Evolutionary conservation across 2,888 invertebrate genomes (phyloP).

Genomic region (Agonopterix subpropinquella): DNA sequence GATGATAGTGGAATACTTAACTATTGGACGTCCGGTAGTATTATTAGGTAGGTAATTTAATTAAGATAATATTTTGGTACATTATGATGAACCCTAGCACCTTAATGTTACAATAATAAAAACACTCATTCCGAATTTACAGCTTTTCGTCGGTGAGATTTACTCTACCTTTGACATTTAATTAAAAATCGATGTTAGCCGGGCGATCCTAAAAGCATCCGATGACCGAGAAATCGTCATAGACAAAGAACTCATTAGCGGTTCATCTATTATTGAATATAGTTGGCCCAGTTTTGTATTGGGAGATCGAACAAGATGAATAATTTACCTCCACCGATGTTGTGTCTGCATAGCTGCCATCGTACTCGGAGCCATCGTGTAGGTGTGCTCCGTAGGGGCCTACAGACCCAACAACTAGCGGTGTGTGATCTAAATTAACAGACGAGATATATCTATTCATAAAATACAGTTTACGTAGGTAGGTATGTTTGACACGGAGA

Average conservation of each 20-base stretch:
- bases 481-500: too few relatives aligned
- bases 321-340: slow-evolving; percentile 73
- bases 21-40: too few relatives aligned
- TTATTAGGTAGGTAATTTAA: too few relatives aligned
- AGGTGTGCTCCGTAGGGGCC: slow-evolving; percentile 95
- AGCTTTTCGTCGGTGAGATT: slow-evolving; percentile 31
- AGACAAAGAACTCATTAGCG: slow-evolving; percentile 28
- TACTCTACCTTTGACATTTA: slow-evolving; percentile 33
- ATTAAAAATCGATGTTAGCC: slow-evolving; percentile 33
- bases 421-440: slow-evolving; percentile 38
- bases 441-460: background rate
- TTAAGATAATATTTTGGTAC: too few relatives aligned
- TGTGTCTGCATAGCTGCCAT: slow-evolving; percentile 85
- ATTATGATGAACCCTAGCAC: slow-evolving; percentile 3
- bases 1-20: background rate
- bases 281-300: slow-evolving; percentile 5
- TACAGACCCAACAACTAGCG: slow-evolving; percentile 89
- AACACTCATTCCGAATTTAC: slow-evolving; percentile 37
- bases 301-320: background rate
- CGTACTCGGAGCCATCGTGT: slow-evolving; percentile 95
- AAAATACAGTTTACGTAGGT: too few relatives aligned
- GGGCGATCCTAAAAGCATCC: slow-evolving; percentile 30
- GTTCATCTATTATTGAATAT: slow-evolving; percentile 6
- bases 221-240: slow-evolving; percentile 31
- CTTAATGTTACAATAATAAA: slow-evolving; percentile 39